Conservation (phyloP, 2,113 vertebrate species). For the Echinops telfairi region DNA sequence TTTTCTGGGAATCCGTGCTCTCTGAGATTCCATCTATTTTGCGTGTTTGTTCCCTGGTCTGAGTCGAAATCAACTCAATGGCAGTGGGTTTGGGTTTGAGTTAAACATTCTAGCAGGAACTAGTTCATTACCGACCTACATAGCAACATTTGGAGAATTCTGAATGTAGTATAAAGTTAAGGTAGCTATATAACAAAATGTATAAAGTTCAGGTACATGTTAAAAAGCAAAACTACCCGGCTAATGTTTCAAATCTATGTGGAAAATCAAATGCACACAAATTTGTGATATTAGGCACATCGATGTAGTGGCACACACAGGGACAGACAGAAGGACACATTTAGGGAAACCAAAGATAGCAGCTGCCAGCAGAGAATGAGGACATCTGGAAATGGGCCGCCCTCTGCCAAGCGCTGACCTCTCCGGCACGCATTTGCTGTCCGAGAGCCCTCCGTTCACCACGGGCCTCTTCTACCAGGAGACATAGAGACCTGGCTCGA, state of each 20-base stretch:
- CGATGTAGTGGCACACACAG: not conserved
- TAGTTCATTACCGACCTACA: not conserved
- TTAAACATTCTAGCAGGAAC: not conserved
- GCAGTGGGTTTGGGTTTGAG: not conserved
- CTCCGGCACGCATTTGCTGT: fast-evolving
- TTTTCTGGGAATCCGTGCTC: not conserved
- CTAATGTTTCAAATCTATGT: not conserved
- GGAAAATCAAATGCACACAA: not conserved
- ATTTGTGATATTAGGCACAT: constrained; percentile 16
- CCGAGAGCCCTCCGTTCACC: not conserved
- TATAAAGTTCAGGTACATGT: too few species aligned
- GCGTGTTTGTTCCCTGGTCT: not conserved
- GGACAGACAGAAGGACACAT: not conserved
- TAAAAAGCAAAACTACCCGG: not conserved
- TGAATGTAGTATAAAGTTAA: not conserved
- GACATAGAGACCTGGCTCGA: not conserved
- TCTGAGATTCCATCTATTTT: not conserved
- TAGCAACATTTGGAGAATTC: not conserved
- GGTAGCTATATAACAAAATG: not conserved
- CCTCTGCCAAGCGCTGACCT: not conserved
- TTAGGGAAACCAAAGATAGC: constrained; percentile 4
- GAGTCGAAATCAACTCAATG: not conserved
- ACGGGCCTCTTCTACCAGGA: not conserved
- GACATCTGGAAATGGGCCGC: not conserved
- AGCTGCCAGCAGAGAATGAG: not conserved